phyloP scores from a whole-genome alignment of 2,113 vertebrate genomes.

The Aldabrachelys gigantea region DNA sequence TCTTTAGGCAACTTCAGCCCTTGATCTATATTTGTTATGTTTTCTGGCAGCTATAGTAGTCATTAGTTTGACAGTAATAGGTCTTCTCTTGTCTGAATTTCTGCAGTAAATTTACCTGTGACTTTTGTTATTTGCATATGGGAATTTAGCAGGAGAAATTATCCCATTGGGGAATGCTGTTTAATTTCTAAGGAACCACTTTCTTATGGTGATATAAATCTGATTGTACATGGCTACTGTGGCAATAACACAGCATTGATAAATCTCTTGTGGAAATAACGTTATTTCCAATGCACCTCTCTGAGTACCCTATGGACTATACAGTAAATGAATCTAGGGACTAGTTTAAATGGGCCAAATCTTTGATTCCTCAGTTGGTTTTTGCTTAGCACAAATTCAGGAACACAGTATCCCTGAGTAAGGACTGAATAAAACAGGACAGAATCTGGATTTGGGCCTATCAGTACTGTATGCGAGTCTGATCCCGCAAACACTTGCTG shows the following conservation, averaged over 20 bases:
- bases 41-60: background rate
- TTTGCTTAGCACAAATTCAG: background rate
- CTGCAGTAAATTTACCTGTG: constrained; percentile 45
- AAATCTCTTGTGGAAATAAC: constrained; percentile 29
- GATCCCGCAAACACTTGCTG: background rate
- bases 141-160: constrained; percentile 59
- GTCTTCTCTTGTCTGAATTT: constrained; percentile 50
- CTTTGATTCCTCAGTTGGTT: background rate
- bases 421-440: background rate
- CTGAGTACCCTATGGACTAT: constrained; percentile 5
- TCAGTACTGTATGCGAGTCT: background rate
- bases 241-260: constrained; percentile 30
- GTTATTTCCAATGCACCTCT: constrained; percentile 24
- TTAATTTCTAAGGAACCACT: constrained; percentile 68
- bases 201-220: constrained; percentile 60
- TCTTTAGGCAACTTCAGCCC: background rate
- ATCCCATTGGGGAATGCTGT: constrained; percentile 67
- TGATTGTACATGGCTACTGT: constrained; percentile 60
- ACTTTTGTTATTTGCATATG: constrained; percentile 39
- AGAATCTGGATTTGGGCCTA: background rate
- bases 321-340: constrained; percentile 38
- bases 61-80: constrained; percentile 35
- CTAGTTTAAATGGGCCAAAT: background rate
- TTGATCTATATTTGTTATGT: background rate
- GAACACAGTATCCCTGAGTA: background rate